Evolutionary conservation across 2,797 vertebrate genomes (phyloP).

Genomic region (Scomberomorus guttatus): DNA sequence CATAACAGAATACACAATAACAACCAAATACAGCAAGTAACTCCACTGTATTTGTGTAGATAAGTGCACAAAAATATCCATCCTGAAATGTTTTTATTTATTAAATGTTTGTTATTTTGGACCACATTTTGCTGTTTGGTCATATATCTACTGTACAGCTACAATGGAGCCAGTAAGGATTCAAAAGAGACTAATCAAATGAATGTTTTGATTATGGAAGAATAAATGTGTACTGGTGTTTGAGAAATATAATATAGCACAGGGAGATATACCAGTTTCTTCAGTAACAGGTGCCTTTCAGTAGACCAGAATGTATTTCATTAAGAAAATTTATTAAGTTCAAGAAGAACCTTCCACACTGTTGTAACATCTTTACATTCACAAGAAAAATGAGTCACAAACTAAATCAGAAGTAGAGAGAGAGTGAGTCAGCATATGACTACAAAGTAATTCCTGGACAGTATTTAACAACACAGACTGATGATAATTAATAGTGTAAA

Average conservation of each 20-base stretch:
- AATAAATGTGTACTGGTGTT: not conserved
- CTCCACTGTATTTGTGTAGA: too few relatives aligned
- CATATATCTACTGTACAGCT: not conserved
- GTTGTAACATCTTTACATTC: too few relatives aligned
- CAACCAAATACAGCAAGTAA: not conserved
- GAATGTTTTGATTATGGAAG: too few relatives aligned
- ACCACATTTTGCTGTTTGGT: not conserved
- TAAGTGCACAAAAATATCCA: too few relatives aligned
- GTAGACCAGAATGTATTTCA: not conserved
- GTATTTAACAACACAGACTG: not conserved
- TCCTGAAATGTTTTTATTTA: too few relatives aligned
- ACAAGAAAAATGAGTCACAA: not conserved
- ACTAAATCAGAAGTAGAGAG: not conserved
- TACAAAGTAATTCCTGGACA: not conserved
- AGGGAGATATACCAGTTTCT: not conserved
- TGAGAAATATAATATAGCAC: too few relatives aligned
- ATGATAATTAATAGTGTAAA: not conserved
- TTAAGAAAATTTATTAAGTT: too few relatives aligned
- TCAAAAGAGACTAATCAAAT: too few relatives aligned
- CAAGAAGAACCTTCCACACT: not conserved
- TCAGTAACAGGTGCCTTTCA: too few relatives aligned
- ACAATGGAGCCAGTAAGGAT: too few relatives aligned
- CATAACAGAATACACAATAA: too few relatives aligned
- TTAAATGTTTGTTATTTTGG: not conserved
- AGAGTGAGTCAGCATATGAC: not conserved